Base-by-base conservation (phyloP, 1,140 invertebrate genomes). In the Belonocnema kinseyi region DNA sequence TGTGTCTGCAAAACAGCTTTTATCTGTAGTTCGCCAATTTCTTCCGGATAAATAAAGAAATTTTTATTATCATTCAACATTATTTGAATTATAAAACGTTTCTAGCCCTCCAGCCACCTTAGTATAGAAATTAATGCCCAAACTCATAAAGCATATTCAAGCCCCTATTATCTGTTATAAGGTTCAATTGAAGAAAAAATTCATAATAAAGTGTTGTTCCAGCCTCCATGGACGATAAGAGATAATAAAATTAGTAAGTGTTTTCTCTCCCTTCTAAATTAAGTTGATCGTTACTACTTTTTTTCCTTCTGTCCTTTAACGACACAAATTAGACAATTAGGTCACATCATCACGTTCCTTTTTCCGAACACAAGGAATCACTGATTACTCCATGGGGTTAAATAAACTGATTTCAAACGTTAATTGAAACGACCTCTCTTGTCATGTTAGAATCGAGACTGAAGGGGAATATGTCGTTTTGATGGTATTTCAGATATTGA, bases 401-500 rank as follows among this genome's bases (percentile, higher is more conserved):
- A 16, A 40, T 14, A 21, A 66, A 66, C 13, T n/a, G 26, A 46
- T 66, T 66, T 66, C 21, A 66, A 66, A 40, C 40, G 26, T 14
- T 40, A 66, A 66, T 66, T 66, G 33, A 17, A 66, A 66, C 33
- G 33, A 66, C 14, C 40, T 66, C 61, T 66, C 61, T 16, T 66
- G 61, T 66, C 61, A 46, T 66, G 26, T 40, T 14, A 16, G 40
- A 16, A 40, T 66, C 61, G 61, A 40, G 16, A 66, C 61, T 66
- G 61, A n/a, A 26, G 40, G 26, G 61, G 14, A 66, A 66, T 66
- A 66, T 66, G 61, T 66, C 61, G 26, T 66, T 66, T 66, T 66
- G 61, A 66, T 66, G 16, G 61, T 66, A 66, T 66, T 66, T 14
- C 40, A 66, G 61, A 33, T 46, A 66, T 66, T 66, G 61, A 66